Conservation (phyloP, 1,140 invertebrate species). For the Neomicropteryx cornuta region DNA sequence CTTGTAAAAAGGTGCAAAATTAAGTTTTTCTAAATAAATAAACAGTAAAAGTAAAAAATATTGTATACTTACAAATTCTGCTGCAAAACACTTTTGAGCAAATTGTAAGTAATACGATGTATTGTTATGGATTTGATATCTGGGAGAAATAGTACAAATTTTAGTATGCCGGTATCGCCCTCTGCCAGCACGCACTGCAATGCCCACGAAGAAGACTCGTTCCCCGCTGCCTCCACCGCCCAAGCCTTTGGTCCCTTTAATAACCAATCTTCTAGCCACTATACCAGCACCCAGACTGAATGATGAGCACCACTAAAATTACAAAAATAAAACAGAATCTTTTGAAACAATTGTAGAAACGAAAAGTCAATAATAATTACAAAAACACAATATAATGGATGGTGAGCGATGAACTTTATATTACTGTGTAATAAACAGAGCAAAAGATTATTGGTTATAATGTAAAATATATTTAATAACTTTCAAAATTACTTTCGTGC, state of each 20-base stretch:
- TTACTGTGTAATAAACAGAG: no score
- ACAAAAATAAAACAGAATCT: no score
- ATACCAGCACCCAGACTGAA: slow-evolving; percentile 73
- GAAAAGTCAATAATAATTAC: slow-evolving; percentile 10
- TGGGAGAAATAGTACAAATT: slow-evolving; percentile 85
- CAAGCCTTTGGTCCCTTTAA: slow-evolving; percentile 20
- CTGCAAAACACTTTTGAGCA: slow-evolving; percentile 71
- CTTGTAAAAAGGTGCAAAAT: no score
- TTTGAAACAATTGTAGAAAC: no score
- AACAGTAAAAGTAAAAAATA: no score
- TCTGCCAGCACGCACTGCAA: slow-evolving; percentile 76
- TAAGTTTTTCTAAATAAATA: no score
- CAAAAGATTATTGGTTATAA: no score
- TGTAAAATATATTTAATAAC: no score
- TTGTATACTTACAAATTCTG: slow-evolving; percentile 40
- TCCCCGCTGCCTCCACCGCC: slow-evolving; percentile 51
- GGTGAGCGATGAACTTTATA: no score
- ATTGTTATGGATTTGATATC: slow-evolving; percentile 89
- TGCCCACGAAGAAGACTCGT: slow-evolving; percentile 68
- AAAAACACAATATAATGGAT: no score
- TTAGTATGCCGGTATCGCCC: slow-evolving; percentile 83
- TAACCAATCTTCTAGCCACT: slow-evolving; percentile 40
- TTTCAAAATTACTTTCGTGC: no score
- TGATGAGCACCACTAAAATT: slow-evolving; percentile 77
- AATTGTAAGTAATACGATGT: slow-evolving; percentile 74